A percentile compares a stretch with the other conserved stretches of the same genome.
Evolutionary conservation across 2,797 vertebrate genomes (phyloP).

Genomic region (Enteromius fasciolatus): DNA sequence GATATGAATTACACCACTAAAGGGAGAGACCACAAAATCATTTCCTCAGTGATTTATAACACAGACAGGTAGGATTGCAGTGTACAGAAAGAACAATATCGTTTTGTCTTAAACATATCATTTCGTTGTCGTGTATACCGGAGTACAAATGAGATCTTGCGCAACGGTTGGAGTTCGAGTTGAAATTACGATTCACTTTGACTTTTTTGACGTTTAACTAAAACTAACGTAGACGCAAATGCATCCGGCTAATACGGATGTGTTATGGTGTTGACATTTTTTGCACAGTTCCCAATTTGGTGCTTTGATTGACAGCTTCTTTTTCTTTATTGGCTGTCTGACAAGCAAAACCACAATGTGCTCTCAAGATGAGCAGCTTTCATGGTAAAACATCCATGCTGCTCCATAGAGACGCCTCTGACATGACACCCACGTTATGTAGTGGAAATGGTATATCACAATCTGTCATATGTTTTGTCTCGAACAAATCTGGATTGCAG

Average conservation of each 20-base stretch:
- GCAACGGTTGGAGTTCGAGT: slow-evolving; percentile 52
- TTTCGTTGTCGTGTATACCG: not conserved
- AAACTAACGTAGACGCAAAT: not conserved
- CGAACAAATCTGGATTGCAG: slow-evolving; percentile 65
- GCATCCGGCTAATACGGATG: not conserved
- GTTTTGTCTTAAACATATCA: slow-evolving; percentile 40
- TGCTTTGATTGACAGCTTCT: slow-evolving; percentile 9
- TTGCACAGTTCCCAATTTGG: not conserved
- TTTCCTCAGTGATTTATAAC: slow-evolving; percentile 45
- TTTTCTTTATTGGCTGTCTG: slow-evolving; percentile 56
- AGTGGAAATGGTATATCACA: slow-evolving; percentile 65
- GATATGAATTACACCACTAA: slow-evolving; percentile 52
- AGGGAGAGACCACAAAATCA: slow-evolving; percentile 44
- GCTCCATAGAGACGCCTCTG: slow-evolving; percentile 64
- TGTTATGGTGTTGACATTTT: not conserved
- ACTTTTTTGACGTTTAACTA: not conserved
- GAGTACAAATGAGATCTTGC: slow-evolving; percentile 39
- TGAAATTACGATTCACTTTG: not conserved
- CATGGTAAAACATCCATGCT: slow-evolving; percentile 67
- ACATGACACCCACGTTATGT: slow-evolving; percentile 70
- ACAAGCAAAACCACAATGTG: slow-evolving; percentile 66
- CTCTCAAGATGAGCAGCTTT: slow-evolving; percentile 70
- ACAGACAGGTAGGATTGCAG: slow-evolving; percentile 43
- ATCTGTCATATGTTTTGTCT: slow-evolving; percentile 69
- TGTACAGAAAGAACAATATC: slow-evolving; percentile 15